phyloP scores from a whole-genome alignment of 2,113 vertebrate genomes.

The Apeltes quadracus region DNA sequence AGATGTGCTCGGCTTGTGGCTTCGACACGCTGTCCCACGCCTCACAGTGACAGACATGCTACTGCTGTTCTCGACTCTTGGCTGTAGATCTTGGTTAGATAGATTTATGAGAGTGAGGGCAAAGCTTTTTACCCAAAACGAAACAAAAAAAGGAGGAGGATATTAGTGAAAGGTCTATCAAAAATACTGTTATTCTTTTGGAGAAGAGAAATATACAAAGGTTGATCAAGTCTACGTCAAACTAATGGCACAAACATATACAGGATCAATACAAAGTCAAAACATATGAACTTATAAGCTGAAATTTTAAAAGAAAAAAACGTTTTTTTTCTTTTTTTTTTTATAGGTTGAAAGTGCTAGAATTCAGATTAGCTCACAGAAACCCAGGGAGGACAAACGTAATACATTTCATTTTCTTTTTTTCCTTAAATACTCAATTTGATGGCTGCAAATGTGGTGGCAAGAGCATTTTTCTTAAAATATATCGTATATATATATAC shows the following conservation, averaged over 20 bases:
- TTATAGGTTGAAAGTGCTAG: constrained; percentile 87
- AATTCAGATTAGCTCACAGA: constrained; percentile 86
- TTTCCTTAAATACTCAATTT: constrained; percentile 58
- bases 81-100: constrained; percentile 45
- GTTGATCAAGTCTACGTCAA: constrained; percentile 80
- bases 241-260: constrained; percentile 85
- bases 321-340: constrained; percentile 80
- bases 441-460: constrained; percentile 69
- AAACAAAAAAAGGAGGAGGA: constrained; percentile 17
- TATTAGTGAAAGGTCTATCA: constrained; percentile 82
- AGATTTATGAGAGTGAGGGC: constrained; percentile 44
- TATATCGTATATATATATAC: background rate
- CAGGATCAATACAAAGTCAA: constrained; percentile 83
- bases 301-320: constrained; percentile 80
- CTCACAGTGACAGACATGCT: constrained; percentile 16
- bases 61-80: constrained; percentile 44
- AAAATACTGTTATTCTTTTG: constrained; percentile 86
- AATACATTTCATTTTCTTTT: constrained; percentile 68
- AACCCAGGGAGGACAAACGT: constrained; percentile 85
- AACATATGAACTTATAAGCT: constrained; percentile 81
- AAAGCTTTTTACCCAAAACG: constrained; percentile 42
- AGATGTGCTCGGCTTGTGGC: constrained; percentile 38
- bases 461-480: constrained; percentile 43
- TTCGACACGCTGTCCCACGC: constrained; percentile 10
- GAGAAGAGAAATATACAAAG: constrained; percentile 79